Base-by-base conservation (phyloP, 1,140 invertebrate genomes). In the Drosophila guanche region DNA sequence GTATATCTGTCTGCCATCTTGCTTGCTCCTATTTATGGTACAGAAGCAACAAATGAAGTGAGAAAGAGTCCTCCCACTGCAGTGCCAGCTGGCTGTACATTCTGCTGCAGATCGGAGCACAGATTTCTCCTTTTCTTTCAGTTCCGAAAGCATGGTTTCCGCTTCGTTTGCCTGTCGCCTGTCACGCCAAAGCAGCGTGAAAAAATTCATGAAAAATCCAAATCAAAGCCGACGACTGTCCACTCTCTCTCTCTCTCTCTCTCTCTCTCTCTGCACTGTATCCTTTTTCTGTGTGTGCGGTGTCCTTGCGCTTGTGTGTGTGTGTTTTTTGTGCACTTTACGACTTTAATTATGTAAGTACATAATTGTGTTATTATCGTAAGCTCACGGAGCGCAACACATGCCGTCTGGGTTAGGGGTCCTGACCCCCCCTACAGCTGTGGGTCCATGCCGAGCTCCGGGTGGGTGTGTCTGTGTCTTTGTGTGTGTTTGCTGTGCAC, bases 311-410 rank as follows among this genome's bases (percentile, higher is more conserved):
- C 56, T 25, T 27, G 43, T 45, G 45, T 27, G 43, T 75, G 50
- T 75, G 76, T 81, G 73, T 78, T 59, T 81, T 2, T 63, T 81
- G 79, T 73, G 72, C 76, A 85, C 80, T 88, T 88, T 88, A 88
- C 81, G 81, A 86, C 81, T 89, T 88, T 86, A 86, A 86, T 86
- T 86, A 88, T 76, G 79, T 88, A 83, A 89, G 84, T 88, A 86
- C 84, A 86, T 86, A 86, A 86, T 86, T 86, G 83, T 86, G 84
- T 86, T 89, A 86, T 86, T 88, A 86, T 86, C 83, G 85, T 83
- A 81, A 86, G 83, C 78, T 66, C 37, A 70, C 63, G 47, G 58
- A 56, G 71, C 45, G 56, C 51, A 60, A 76, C 73, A 61, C 72
- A 74, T 66, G 23, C 58, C 51, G 43, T 50, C 27, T 50, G 22